Evolutionary conservation across 2,113 vertebrate species (phyloP), one percentile per base, ranked within the genome.

Genomic region (Butorides virescens): DNA sequence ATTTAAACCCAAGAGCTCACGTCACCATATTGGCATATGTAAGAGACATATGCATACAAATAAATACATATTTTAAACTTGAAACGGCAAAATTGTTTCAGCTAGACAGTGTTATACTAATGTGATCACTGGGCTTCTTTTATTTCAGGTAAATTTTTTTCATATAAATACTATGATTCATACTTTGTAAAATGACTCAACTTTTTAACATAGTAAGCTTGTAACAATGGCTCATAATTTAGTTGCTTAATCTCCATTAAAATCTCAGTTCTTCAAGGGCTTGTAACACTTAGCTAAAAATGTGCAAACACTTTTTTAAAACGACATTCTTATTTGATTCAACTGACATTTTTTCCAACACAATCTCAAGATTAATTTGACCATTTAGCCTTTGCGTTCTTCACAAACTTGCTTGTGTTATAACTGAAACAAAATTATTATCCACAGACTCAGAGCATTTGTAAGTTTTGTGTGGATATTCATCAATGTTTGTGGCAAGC

Each of bases 141-240:
- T 74, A 58, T 86, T 56, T 91, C 86, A 80, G 56, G 72, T 78
- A 62, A 86, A 96, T 49, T 84, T 88, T 67, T 90, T 71, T 87
- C 6, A 42, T 36, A 58, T 66, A 53, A 83, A 73, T 26, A 39
- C 44, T 32, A 14, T 18, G 11, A 83, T 52, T 87, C 13, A 32
- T 37, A 42, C 11, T 81, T 77, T 1, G 1, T 15, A 36, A 88
- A 76, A 80, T 81, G 26, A 92, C 22, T 73, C 30, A 86, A 61
- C 22, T 86, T 86, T 88, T 90, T 47, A 92, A 77, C 36, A 19
- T 5, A 53, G n/a, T 78, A 58, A 84, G 78, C 39, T 62, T 74
- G 20, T 55, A 89, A 92, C 17, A 46, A 46, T 71, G 39, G 42
- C n/a, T 92, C 30, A 46, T 67, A 75, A 81, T 36, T 23, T 72